These are phyloP conservation scores for Chrysodeixis includens DNA, from an alignment of 2,888 invertebrate species.

Conservation along the genomic window DNA sequence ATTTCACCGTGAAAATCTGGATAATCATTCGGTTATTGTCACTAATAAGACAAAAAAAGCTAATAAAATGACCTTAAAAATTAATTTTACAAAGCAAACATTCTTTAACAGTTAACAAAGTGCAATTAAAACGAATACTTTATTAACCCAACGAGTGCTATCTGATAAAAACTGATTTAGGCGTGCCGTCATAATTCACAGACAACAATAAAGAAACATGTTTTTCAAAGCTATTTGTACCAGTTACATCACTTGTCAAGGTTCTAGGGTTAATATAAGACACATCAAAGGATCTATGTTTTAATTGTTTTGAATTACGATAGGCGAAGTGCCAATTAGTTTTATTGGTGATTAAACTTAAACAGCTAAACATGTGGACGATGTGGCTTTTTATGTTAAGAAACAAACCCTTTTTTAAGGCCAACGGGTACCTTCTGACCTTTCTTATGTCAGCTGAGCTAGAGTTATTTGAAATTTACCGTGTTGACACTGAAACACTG, in stretches of 20 bases:
- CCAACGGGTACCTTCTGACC: too few species aligned
- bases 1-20: too few species aligned
- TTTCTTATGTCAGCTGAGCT: too few species aligned
- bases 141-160: slow-evolving; percentile 22
- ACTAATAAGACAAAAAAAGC: too few species aligned
- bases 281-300: slow-evolving; percentile 18
- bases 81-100: slow-evolving; percentile 4
- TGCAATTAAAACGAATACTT: slow-evolving; percentile 18
- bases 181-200: slow-evolving; percentile 26
- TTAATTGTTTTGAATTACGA: slow-evolving; percentile 38
- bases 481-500: too few species aligned
- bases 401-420: too few species aligned
- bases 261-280: slow-evolving; percentile 28
- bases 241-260: slow-evolving; percentile 35
- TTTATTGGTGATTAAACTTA: slow-evolving; percentile 18
- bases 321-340: slow-evolving; percentile 14
- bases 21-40: too few species aligned
- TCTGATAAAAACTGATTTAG: slow-evolving; percentile 14
- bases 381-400: not conserved
- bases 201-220: slow-evolving; percentile 15
- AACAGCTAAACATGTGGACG: not conserved
- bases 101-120: slow-evolving; percentile 10
- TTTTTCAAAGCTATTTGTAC: slow-evolving; percentile 16
- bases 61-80: too few species aligned
- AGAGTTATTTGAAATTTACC: too few species aligned